Percentiles rank a stretch among this genome's conserved stretches.
Conservation (phyloP, 2,888 invertebrate genomes). For the Athetis lepigone region DNA sequence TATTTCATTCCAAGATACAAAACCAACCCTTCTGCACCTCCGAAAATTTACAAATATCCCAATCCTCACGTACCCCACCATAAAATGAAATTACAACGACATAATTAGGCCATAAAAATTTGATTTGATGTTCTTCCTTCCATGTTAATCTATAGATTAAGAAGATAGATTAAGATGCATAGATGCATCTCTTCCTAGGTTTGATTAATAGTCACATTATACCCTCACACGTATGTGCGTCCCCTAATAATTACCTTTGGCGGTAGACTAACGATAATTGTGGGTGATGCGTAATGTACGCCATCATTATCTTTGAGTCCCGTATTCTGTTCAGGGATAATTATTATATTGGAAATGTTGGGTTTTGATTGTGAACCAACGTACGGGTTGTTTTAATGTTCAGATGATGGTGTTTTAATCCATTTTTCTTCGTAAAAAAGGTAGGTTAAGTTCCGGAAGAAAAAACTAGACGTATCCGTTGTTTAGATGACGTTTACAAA, state of each 20-base stretch:
- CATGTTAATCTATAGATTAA: conserved; percentile 32
- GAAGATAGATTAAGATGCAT: too few species aligned
- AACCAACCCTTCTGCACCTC: not conserved
- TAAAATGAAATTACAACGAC: not conserved
- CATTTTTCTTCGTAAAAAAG: too few species aligned
- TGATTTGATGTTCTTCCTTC: conserved; percentile 37
- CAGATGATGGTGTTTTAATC: too few species aligned
- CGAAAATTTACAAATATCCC: not conserved
- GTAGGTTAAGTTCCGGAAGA: too few species aligned
- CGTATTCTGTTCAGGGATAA: conserved; percentile 19
- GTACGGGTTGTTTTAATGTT: not conserved
- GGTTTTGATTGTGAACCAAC: not conserved
- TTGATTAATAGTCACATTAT: conserved; percentile 48
- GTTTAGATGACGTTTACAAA: too few species aligned
- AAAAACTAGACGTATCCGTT: too few species aligned
- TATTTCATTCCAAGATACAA: too few species aligned
- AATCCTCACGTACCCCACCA: not conserved
- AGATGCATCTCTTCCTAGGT: conserved; percentile 40
- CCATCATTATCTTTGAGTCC: conserved; percentile 40
- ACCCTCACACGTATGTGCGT: conserved; percentile 25
- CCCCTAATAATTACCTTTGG: conserved; percentile 42
- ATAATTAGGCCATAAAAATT: conserved; percentile 32
- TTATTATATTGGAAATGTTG: conserved; percentile 10
- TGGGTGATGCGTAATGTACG: conserved; percentile 34
- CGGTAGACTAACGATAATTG: conserved; percentile 54